Evolutionary conservation across 2,113 vertebrate species (phyloP), one percentile per base, ranked within the genome.

Genomic region (Pachyramphus minor): DNA sequence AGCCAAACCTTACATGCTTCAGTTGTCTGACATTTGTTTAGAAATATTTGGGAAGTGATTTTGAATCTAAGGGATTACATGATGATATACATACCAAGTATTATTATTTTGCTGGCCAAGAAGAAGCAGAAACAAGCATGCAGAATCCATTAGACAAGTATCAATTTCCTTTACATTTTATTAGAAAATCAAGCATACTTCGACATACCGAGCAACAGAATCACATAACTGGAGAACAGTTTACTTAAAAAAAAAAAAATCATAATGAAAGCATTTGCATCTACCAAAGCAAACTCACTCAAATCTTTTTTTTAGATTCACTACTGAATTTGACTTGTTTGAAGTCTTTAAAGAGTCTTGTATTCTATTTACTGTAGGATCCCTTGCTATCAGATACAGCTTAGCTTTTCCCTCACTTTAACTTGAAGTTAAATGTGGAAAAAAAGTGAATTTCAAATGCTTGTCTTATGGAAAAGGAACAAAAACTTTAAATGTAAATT

Each of bases 171-270:
- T 81, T 52, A 74, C 44, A 91, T 35, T 66, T 79, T n/a, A 64
- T 82, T 69, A 39, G 69, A 93, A 94, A 85, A 21, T 82, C 62
- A 77, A 93, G 30, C 5, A 42, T 71, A 74, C 92, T 97, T 84
- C 89, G 39, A 39, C 14, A 41, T 53, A 28, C 12, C 63, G 87
- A 85, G 47, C 52, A 87, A 69, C 14, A 53, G 37, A 91, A 79
- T 60, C 47, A 75, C 14, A 78, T 41, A 83, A 68, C 15, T 41
- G 25, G 20, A 90, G 50, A 86, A 73, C 11, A 33, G 39, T 28
- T 23, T 56, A 28, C 72, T 55, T 71, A 33, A 71, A 89, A 93
- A 47, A 90, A 93, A 47, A 13, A 81, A 67, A 60, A 33, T 41
- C 21, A 56, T 73, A 37, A 80, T 22, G 16, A 80, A 91, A 83